Evolutionary conservation across 2,113 vertebrate species (phyloP), one percentile per base, ranked within the genome.

Genomic region (Xyrauchen texanus): DNA sequence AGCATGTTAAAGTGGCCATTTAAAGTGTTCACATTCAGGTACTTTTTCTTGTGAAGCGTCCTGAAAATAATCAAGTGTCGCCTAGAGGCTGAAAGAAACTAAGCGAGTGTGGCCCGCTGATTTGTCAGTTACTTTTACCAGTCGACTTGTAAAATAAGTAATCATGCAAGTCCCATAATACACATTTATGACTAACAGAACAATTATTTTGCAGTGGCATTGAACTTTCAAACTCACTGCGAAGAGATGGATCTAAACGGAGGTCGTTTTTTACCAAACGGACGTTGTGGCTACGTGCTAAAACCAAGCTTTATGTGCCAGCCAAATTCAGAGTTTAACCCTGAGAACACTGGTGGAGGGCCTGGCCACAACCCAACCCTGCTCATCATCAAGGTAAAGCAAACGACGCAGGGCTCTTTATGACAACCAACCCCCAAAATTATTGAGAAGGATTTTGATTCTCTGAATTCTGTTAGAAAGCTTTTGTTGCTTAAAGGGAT

Each of bases 141-240:
- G 21, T 34, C 21, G 21, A 34, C 21, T 34, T 34, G n/a, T n/a
- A n/a, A n/a, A n/a, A 34, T 34, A 34, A 34, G 21, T 34, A 34
- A 34, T 34, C 21, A 34, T 34, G 21, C 21, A 34, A 34, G 21
- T 34, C 21, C 21, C 42, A 4, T 52, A 1, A n/a, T 69, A 5
- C 8, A 67, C 0, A 8, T 62, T 75, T 46, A 74, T 34, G 6
- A 74, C 49, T 4, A 12, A 58, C 8, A 62, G 45, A 62, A 6
- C 12, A 0, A 34, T 10, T 74, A 61, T 81, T 51, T 72, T 83
- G 0, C 88, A 99, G 98, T 98, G 89, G 96, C 98, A 8, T 90
- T 99, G 65, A 99, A 99, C 91, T 98, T 97, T 91, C 98, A 99
- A 90, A 99, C 97, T 0, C 92, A 93, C 0, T 96, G 97, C 0